Evolutionary conservation across 1,140 invertebrate species (phyloP).

Genomic region (Pseudomyrmex flavicornis): DNA sequence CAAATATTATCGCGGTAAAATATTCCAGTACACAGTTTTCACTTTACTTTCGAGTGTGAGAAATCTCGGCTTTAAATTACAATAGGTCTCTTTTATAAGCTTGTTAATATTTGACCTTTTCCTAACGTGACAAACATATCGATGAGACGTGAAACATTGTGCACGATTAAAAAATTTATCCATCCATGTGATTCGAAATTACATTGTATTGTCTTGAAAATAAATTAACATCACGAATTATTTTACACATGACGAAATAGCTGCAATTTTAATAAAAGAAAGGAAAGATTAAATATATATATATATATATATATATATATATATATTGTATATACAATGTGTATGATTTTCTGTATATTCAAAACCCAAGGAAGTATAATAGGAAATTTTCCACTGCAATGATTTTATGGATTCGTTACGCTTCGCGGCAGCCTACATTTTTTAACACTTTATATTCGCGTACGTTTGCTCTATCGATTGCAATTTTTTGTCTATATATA

Average conservation of each 20-base stretch:
- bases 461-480: conserved; percentile 33
- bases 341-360: background rate
- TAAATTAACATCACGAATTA: conserved; percentile 4
- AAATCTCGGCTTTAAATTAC: background rate
- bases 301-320: no score
- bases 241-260: conserved; percentile 2
- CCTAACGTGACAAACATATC: background rate
- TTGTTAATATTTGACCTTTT: background rate
- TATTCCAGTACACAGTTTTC: background rate
- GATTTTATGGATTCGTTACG: conserved; percentile 25
- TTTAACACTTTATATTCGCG: conserved; percentile 35
- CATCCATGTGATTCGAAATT: background rate
- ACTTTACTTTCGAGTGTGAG: background rate
- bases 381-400: conserved; percentile 31
- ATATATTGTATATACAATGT: background rate
- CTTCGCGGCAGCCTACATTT: background rate
- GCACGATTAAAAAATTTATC: background rate
- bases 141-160: background rate
- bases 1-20: background rate
- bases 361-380: background rate
- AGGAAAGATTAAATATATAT: background rate
- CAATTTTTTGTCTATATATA: conserved; percentile 45
- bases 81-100: background rate
- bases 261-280: background rate
- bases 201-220: background rate